Conservation (phyloP, 2,797 vertebrate species). For the Enteromius fasciolatus region DNA sequence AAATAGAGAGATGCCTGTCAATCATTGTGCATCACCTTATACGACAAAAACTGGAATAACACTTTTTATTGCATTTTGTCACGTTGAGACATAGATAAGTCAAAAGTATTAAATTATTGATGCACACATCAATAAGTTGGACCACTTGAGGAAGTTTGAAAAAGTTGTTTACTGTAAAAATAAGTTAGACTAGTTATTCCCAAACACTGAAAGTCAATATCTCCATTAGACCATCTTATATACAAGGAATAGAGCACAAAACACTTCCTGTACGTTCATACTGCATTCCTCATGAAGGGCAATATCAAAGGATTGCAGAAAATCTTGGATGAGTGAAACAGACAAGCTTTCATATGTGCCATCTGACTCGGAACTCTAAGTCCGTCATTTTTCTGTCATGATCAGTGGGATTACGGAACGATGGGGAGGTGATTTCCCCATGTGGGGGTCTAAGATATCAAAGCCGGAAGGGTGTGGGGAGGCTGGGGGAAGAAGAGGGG, state of each 20-base stretch:
- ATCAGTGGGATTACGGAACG: conserved; percentile 70
- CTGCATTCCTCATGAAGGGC: conserved; percentile 21
- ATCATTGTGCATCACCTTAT: neutral
- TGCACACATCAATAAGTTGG: neutral
- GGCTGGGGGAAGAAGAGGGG: conserved; percentile 49
- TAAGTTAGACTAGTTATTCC: neutral
- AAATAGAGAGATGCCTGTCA: neutral
- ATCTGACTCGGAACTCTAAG: conserved; percentile 59
- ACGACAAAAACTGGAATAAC: neutral
- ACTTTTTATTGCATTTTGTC: neutral
- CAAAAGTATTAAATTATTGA: neutral
- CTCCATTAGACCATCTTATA: conserved; percentile 3
- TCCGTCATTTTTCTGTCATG: conserved; percentile 74
- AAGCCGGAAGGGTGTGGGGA: conserved; percentile 73
- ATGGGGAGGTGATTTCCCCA: conserved; percentile 69
- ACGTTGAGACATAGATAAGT: neutral
- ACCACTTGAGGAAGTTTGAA: neutral
- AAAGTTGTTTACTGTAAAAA: neutral
- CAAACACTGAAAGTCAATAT: conserved; percentile 7
- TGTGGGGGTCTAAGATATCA: conserved; percentile 82
- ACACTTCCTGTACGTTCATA: neutral
- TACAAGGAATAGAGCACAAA: neutral
- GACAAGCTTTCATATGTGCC: conserved; percentile 62
- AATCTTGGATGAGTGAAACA: conserved; percentile 44
- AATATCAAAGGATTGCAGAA: conserved; percentile 34